These are phyloP conservation scores for Amphipoea lucens DNA, from an alignment of 2,888 invertebrate species.

Conservation along the genomic window DNA sequence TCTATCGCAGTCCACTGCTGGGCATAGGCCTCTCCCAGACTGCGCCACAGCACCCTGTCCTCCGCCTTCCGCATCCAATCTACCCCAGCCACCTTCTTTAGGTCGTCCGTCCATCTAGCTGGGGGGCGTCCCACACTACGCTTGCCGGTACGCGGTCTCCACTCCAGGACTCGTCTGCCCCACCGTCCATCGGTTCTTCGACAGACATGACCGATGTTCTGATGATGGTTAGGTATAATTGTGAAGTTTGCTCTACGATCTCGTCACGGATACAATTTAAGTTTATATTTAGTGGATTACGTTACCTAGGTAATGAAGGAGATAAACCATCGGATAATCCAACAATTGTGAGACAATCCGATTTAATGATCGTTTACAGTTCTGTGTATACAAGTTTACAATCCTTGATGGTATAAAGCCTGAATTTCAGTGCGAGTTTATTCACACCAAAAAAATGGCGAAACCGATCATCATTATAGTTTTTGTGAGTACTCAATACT, in stretches of 20 bases:
- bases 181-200: too few relatives aligned
- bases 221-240: background rate
- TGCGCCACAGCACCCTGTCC: too few relatives aligned
- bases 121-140: too few relatives aligned
- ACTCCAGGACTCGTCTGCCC: too few relatives aligned
- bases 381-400: constrained; percentile 50
- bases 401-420: constrained; percentile 58
- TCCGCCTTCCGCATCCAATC: too few relatives aligned
- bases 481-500: constrained; percentile 48
- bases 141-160: too few relatives aligned
- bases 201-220: background rate
- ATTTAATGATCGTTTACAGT: constrained; percentile 41
- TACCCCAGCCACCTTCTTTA: too few relatives aligned
- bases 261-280: background rate
- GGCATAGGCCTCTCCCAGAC: too few relatives aligned
- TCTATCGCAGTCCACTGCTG: too few relatives aligned
- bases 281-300: constrained; percentile 25
- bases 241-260: background rate
- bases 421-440: constrained; percentile 21
- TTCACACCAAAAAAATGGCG: constrained; percentile 53
- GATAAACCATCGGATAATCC: constrained; percentile 48
- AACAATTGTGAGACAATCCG: constrained; percentile 32
- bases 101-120: too few relatives aligned
- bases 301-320: constrained; percentile 13
- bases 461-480: constrained; percentile 49